Evolutionary conservation across 2,888 invertebrate species (phyloP).

Genomic region (Dusona sp.): DNA sequence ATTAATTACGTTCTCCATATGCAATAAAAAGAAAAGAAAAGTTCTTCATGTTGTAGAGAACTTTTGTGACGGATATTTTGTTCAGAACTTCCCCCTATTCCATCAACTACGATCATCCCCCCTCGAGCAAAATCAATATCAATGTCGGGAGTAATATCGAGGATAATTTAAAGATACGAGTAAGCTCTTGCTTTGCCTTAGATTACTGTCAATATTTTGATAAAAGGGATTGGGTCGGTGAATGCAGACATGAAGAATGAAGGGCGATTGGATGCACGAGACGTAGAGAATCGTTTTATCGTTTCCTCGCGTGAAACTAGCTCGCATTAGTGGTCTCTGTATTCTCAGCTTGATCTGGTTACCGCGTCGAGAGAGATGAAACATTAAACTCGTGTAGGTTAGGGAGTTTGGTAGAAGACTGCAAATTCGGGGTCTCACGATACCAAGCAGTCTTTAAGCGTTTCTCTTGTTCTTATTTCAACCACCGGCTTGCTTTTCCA

Average conservation of each 20-base stretch:
- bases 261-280: slow-evolving; percentile 35
- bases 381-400: background rate
- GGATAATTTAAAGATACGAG: slow-evolving; percentile 62
- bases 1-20: background rate
- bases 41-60: background rate
- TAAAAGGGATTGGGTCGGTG: slow-evolving; percentile 14
- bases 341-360: slow-evolving; percentile 50
- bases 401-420: slow-evolving; percentile 22
- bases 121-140: slow-evolving; percentile 45
- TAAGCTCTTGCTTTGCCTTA: slow-evolving; percentile 55
- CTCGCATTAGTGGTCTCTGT: slow-evolving; percentile 65
- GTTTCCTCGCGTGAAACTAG: slow-evolving; percentile 70
- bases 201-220: slow-evolving; percentile 64
- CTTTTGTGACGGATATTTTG: background rate
- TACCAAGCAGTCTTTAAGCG: slow-evolving; percentile 80
- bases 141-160: slow-evolving; percentile 58
- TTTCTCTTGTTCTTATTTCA: slow-evolving; percentile 71
- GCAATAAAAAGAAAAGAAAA: background rate
- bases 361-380: slow-evolving; percentile 47
- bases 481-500: slow-evolving; percentile 66
- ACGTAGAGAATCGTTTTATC: slow-evolving; percentile 69
- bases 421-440: slow-evolving; percentile 74
- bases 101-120: background rate
- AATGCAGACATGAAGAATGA: slow-evolving; percentile 27
- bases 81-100: slow-evolving; percentile 20